A percentile compares a stretch with the other conserved stretches of the same genome.
phyloP scores from a whole-genome alignment of 30 jellyfish, hydroid and myxozoan species.

The Mastigias papua region DNA sequence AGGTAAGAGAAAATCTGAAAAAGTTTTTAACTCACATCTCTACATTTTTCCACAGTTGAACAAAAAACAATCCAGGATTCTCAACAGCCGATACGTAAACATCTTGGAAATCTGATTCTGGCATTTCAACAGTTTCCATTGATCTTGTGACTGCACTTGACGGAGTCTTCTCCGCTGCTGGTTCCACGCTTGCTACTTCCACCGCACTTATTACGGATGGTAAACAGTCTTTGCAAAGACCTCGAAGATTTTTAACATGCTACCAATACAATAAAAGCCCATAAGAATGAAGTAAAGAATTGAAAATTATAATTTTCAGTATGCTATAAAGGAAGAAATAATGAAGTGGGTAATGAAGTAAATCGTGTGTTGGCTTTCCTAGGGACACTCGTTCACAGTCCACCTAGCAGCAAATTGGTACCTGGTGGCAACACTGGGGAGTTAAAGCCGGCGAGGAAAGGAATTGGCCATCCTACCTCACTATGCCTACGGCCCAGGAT shows the following conservation, averaged over 20 bases:
- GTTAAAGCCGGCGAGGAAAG: too few relatives aligned
- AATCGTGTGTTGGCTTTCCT: too few relatives aligned
- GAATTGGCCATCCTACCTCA: too few relatives aligned
- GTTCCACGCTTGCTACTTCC: constrained; percentile 44
- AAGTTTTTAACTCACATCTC: constrained; percentile 52
- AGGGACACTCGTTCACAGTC: too few relatives aligned
- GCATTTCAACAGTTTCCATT: constrained; percentile 67
- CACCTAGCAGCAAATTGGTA: too few relatives aligned
- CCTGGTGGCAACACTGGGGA: too few relatives aligned
- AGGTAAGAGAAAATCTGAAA: not conserved
- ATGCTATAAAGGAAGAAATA: too few relatives aligned
- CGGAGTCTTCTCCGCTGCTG: not conserved
- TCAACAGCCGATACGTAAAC: constrained; percentile 90
- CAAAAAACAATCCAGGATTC: constrained; percentile 82
- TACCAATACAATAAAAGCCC: not conserved
- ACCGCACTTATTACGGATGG: constrained; percentile 43
- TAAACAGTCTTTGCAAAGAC: constrained; percentile 63
- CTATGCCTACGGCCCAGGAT: too few relatives aligned
- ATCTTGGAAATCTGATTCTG: constrained; percentile 79
- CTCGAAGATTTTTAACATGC: constrained; percentile 85
- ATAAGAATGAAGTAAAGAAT: not conserved
- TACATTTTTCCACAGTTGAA: constrained; percentile 63
- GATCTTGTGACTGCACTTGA: not conserved
- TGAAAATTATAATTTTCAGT: not conserved
- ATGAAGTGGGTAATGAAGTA: too few relatives aligned